Percentiles rank a stretch among this genome's conserved stretches.
Conservation (phyloP, 2,113 vertebrate species). For the Eulacestoma nigropectus region DNA sequence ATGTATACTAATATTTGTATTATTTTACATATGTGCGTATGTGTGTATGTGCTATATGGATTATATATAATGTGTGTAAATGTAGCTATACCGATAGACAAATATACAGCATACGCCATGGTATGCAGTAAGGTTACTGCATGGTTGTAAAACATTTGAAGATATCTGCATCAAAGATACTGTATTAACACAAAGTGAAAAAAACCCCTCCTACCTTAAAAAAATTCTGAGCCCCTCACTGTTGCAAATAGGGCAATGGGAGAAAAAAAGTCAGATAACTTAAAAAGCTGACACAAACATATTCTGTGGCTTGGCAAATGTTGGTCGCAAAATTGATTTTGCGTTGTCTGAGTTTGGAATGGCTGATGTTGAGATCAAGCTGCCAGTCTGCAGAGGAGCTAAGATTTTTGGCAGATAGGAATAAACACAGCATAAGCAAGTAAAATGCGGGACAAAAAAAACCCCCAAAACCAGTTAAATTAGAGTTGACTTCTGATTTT, state of each 20-base stretch:
- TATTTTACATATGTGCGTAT: not conserved
- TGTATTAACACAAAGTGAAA: not conserved
- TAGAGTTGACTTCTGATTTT: not conserved
- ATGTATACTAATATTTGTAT: not conserved
- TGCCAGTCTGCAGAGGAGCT: not conserved
- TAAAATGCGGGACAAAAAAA: not conserved
- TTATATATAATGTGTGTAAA: not conserved
- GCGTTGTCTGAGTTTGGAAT: not conserved
- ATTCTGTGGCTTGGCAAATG: not conserved
- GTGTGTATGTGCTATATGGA: not conserved
- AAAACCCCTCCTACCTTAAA: not conserved
- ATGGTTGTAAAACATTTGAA: not conserved
- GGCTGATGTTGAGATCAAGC: not conserved
- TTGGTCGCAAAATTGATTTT: conserved; percentile 33
- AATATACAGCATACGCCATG: fast-evolving
- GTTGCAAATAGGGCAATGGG: not conserved
- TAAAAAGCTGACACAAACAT: not conserved
- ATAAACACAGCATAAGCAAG: not conserved
- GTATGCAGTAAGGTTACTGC: not conserved
- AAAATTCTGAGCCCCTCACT: not conserved
- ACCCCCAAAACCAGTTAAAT: not conserved
- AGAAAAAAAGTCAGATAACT: not conserved
- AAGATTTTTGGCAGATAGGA: not conserved
- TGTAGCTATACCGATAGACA: not conserved
- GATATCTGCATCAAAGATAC: not conserved